Evolutionary conservation across 1,140 invertebrate species (phyloP), one percentile per base, ranked within the genome.

Genomic region (Batillaria attramentaria): DNA sequence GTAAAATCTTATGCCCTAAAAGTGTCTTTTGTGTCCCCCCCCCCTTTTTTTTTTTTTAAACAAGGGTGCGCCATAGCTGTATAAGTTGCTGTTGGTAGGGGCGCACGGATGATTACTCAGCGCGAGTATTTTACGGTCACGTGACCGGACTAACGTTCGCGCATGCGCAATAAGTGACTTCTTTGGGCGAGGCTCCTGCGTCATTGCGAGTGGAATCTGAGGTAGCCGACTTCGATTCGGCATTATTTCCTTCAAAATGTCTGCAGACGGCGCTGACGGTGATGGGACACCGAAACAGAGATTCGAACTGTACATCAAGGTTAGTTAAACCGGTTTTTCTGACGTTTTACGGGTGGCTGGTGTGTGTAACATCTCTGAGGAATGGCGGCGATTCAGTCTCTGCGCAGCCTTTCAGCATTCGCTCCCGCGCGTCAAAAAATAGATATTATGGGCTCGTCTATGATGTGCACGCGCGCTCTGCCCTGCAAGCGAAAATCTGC

Each of bases 301-400:
- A 75, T 84, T 86, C 77, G 83, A 86, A 72, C 69, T 86, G 39
- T 86, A 84, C 35, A 86, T 86, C 31, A 86, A 86, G 84, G 84
- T 84, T 79, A 79, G 80, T 77, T 60, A 31, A n/a, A n/a, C n/a
- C n/a, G n/a, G n/a, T n/a, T n/a, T 42, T 33, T 65, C 33, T 18
- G 57, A 20, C 28, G 8, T 18, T 31, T 20, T 28, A 16, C 46
- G 50, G 33, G 8, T 5, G 31, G n/a, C 62, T 37, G 35, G 39
- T 74, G 37, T 60, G 31, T 35, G 31, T 41, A 60, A 73, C 69
- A 60, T n/a, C 37, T 77, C 37, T 46, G 31, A 78, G 37, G 62
- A 33, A 65, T 65, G 62, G 62, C 62, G 62, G 62, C 62, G 62
- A 65, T 18, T 65, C 28, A 33, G 28, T 8, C 16, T 33, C 57